These are phyloP conservation scores for Mustela erminea DNA, from an alignment of 2,797 vertebrate species.

Conservation along the genomic window DNA sequence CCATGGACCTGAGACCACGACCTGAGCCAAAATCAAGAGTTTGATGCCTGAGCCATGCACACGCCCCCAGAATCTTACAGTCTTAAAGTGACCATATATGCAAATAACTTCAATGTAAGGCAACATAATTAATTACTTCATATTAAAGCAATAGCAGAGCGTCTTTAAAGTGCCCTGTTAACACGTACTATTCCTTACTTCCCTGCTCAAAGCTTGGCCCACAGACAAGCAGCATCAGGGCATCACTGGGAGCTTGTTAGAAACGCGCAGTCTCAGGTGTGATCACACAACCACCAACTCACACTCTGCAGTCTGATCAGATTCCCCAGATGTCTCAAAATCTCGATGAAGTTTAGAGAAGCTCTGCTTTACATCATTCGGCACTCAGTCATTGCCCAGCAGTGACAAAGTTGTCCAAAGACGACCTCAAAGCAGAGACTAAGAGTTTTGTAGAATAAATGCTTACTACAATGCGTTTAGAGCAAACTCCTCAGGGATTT, in stretches of 20 bases:
- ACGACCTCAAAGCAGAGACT: neutral
- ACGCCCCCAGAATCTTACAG: neutral
- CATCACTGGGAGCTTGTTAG: neutral
- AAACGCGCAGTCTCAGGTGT: neutral
- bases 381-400: neutral
- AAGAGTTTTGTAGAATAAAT: conserved; percentile 54
- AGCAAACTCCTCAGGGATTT: conserved; percentile 63
- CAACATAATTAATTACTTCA: conserved; percentile 39
- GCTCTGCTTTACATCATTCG: neutral
- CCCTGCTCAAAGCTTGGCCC: neutral
- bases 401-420: neutral
- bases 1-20: neutral
- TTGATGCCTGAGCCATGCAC: neutral
- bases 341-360: neutral
- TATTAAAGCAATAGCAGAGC: neutral
- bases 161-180: neutral
- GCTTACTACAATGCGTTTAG: conserved; percentile 50
- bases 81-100: neutral
- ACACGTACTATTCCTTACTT: neutral
- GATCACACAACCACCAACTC: neutral
- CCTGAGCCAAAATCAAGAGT: neutral
- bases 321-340: neutral
- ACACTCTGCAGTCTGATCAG: conserved; percentile 42
- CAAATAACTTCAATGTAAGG: conserved; percentile 15
- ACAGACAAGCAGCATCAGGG: neutral